Evolutionary conservation across 1,140 invertebrate species (phyloP), one percentile per base, ranked within the genome.

Genomic region (Lysiphlebus fabarum): DNA sequence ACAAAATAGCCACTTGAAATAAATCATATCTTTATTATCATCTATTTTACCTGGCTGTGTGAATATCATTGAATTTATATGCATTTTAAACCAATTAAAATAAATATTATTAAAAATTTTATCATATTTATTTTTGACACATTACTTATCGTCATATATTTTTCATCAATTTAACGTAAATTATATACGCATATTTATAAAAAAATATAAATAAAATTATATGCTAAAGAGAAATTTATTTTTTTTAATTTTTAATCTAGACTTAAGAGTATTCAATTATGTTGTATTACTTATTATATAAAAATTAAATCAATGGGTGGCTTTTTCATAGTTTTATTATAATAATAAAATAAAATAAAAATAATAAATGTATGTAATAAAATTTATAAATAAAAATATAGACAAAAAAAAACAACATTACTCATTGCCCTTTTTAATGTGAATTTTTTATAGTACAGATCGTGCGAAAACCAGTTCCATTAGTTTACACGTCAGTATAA

Each of bases 371-470:
- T 33, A 65, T 51, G 1, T 33, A 8, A 51, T 51, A 14, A 11
- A 36, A 7, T n/a, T n/a, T 26, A 26, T 26, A 26, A 26, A 26
- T 26, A 4, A 12, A 37, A 38, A 1, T n/a, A 34, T 14, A 51
- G 36, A 14, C 34, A 36, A 55, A 41, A 58, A 44, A 54, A 62
- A 62, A 62, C 56, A 58, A 62, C 44, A 67, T 71, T 71, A 70
- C 65, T 71, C 70, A 70, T 63, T 37, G 42, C 26, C 17, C 49
- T 42, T 14, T 34, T 50, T 56, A 45, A 55, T 53, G 61, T 50
- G 48, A 61, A 68, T 65, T 69, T 70, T n/a, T 70, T 70, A 70
- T 68, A 66, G 68, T 62, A 61, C 66, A 58, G n/a, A n/a, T n/a
- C 55, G 54, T 44, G 57, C 60, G 68, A 53, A 71, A 71, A 70